phyloP scores from a whole-genome alignment of 2,113 vertebrate species.

The Aptenodytes patagonicus region DNA sequence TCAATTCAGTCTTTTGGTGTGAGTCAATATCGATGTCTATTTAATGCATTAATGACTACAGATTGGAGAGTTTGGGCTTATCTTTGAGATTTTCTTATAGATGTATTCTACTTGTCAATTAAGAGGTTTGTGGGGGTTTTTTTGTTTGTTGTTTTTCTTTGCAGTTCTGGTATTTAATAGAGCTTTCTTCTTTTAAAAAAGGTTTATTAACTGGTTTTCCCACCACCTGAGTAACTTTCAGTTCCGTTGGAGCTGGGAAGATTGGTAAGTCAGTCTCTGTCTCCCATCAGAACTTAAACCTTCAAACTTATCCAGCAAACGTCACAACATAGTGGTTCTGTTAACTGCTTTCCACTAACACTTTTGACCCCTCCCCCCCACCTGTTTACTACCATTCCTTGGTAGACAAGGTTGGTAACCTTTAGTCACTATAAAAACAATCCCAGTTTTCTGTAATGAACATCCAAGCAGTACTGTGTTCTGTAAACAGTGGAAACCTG shows the following conservation, averaged over 20 bases:
- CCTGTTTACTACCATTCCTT: not conserved
- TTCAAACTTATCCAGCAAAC: not conserved
- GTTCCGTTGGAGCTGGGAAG: conserved; percentile 95
- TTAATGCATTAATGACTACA: not conserved
- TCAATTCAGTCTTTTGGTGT: not conserved
- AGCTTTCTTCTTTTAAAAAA: not conserved
- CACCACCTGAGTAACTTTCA: conserved; percentile 95
- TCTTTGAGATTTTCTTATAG: not conserved
- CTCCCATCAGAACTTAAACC: not conserved
- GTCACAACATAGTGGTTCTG: not conserved
- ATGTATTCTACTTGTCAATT: not conserved
- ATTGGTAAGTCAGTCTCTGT: conserved; percentile 81
- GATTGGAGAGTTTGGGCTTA: not conserved
- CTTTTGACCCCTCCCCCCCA: not conserved
- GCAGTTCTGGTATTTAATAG: not conserved
- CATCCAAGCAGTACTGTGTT: not conserved
- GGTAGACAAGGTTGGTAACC: not conserved
- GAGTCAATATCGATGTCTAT: not conserved
- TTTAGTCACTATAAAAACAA: not conserved
- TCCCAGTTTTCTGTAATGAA: not conserved
- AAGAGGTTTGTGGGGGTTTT: not conserved
- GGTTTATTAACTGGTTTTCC: conserved; percentile 90
- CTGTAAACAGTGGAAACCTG: not conserved
- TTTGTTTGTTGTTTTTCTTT: not conserved
- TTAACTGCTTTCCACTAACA: not conserved